Percentiles rank a stretch among this genome's conserved stretches.
Evolutionary conservation across 1,140 invertebrate genomes (phyloP).

Genomic region (Adelges cooleyi): DNA sequence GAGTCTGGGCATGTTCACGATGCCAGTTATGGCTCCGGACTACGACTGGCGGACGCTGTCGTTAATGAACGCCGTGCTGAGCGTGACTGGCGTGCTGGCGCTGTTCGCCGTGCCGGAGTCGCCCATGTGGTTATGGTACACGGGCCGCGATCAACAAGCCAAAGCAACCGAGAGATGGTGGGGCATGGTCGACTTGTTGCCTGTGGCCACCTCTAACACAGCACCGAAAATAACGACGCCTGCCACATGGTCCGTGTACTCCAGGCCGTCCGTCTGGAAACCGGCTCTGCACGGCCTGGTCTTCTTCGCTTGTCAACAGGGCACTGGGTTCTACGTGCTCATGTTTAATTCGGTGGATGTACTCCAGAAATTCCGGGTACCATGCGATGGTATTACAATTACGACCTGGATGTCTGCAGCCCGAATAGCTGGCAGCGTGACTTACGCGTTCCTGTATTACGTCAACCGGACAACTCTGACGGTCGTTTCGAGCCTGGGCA

Average conservation of each 20-base stretch:
- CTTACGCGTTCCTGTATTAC: slow-evolving; percentile 39
- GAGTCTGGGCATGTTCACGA: slow-evolving; percentile 42
- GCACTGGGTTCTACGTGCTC: slow-evolving; percentile 60
- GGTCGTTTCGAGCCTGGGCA: slow-evolving; percentile 49
- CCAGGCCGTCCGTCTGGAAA: slow-evolving; percentile 41
- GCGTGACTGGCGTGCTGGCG: slow-evolving; percentile 36
- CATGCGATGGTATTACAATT: neutral
- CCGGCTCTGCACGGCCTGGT: slow-evolving; percentile 50
- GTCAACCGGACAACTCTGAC: slow-evolving; percentile 53
- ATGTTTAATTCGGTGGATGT: slow-evolving; percentile 61
- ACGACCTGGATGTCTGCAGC: slow-evolving; percentile 35
- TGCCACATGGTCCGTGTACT: neutral
- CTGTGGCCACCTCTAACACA: neutral
- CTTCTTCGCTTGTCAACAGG: slow-evolving; percentile 57
- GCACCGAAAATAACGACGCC: neutral
- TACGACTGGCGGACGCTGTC: slow-evolving; percentile 36
- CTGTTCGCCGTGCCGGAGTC: slow-evolving; percentile 56
- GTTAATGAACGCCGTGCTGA: slow-evolving; percentile 23
- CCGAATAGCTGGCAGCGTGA: slow-evolving; percentile 38
- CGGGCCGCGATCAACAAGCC: slow-evolving; percentile 44
- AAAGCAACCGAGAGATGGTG: neutral
- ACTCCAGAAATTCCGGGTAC: slow-evolving; percentile 42
- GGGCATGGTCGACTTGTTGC: neutral
- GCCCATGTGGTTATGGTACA: slow-evolving; percentile 47
- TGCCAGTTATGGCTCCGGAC: slow-evolving; percentile 40